Evolutionary conservation across 2,888 invertebrate genomes (phyloP), one percentile per base, ranked within the genome.

Genomic region (Pristionchus mayeri): DNA sequence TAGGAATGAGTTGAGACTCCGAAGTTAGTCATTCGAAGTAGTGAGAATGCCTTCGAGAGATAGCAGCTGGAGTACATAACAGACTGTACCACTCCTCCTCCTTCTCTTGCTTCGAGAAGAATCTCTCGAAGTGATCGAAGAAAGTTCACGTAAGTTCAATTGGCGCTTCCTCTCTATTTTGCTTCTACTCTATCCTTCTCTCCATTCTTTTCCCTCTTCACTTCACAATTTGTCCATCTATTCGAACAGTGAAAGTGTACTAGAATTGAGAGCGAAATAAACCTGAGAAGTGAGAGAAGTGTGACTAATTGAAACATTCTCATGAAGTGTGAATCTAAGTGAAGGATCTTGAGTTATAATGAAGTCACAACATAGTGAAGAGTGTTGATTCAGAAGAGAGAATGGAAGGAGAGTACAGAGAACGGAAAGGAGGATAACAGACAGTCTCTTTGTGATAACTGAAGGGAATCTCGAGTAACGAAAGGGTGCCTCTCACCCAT

Each of bases 341-440:
- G 54, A 54, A 54, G 54, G 54, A 54, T 54, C 54, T 2, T 54
- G 24, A 24, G 18, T 52, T 52, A 16, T 52, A 24, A 54, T n/a
- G 54, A 54, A 54, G 54, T 67, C 18, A 21, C 34, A 37, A 67
- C n/a, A 9, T 11, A 24, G 21, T 13, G 37, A 11, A 27, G 9
- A 37, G 67, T 37, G 37, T 67, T 37, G 18, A 37, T 54, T 54
- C 71, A 6, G 40, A 71, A 21, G 71, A 34, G 71, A 71, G 71
- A 21, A 7, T 71, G n/a, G n/a, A 71, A 40, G 21, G 21, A 71
- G 71, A 34, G 40, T 34, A 24, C 37, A 71, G 21, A 21, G n/a
- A 71, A 71, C n/a, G 37, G 71, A 18, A 71, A 71, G 71, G 71
- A 71, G 40, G 34, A 24, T 34, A 71, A 54, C 54, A 54, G 54